Evolutionary conservation across 2,888 invertebrate species (phyloP).

Genomic region (Agelastica alni): DNA sequence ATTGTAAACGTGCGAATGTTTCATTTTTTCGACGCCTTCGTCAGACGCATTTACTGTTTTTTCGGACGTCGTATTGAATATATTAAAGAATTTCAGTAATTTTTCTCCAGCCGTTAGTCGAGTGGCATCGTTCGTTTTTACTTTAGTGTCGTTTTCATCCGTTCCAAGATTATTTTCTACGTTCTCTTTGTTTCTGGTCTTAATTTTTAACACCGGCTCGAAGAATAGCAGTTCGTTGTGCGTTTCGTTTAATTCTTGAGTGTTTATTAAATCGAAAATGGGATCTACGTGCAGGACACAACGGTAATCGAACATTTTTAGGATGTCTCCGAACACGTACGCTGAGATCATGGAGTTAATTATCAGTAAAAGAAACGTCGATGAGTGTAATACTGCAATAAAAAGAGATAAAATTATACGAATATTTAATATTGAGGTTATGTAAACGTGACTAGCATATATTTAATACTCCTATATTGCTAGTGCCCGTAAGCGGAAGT

Average conservation of each 20-base stretch:
- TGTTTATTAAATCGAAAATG: slow-evolving; percentile 8
- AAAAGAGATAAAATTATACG: too few species aligned
- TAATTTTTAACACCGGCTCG: neutral
- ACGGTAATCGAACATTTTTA: slow-evolving; percentile 41
- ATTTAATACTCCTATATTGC: too few species aligned
- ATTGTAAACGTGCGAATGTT: slow-evolving; percentile 2
- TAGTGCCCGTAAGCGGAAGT: too few species aligned
- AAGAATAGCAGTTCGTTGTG: neutral
- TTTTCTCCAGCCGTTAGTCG: too few species aligned
- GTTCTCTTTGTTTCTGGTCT: neutral
- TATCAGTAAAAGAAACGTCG: slow-evolving; percentile 34
- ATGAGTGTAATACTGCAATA: slow-evolving; percentile 38
- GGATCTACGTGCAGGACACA: slow-evolving; percentile 41
- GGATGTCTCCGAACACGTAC: slow-evolving; percentile 36
- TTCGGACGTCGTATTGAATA: neutral
- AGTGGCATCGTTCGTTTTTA: neutral
- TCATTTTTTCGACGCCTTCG: neutral
- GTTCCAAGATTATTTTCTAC: neutral
- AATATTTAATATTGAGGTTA: too few species aligned
- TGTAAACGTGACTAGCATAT: too few species aligned
- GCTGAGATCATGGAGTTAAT: slow-evolving; percentile 37
- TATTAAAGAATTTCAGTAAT: neutral
- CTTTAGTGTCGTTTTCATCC: neutral
- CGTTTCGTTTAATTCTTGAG: slow-evolving; percentile 2
- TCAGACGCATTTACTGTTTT: neutral